These are phyloP conservation scores for Aphrophora alni DNA, from an alignment of 2,888 invertebrate species.

Conservation along the genomic window DNA sequence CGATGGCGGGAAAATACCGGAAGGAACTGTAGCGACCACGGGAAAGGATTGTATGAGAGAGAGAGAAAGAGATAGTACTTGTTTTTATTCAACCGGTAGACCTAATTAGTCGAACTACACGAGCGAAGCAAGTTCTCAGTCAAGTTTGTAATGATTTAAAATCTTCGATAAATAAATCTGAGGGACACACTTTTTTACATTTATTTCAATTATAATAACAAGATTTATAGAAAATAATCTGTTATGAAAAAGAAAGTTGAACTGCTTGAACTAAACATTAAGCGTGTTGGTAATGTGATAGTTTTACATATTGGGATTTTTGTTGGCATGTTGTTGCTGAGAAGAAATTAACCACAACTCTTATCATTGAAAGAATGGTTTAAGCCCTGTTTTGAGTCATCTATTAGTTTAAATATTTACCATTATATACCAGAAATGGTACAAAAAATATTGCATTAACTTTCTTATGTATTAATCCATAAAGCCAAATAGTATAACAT, in stretches of 20 bases:
- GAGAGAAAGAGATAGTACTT: not conserved
- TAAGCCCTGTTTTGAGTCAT: too few species aligned
- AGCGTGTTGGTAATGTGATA: too few species aligned
- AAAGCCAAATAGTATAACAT: too few species aligned
- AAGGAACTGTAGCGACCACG: not conserved
- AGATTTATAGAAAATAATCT: not conserved
- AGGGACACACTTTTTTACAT: not conserved
- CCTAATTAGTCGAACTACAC: not conserved
- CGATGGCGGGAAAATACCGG: not conserved
- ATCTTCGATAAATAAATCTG: not conserved
- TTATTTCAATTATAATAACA: not conserved
- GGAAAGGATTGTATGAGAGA: not conserved
- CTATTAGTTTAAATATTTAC: too few species aligned
- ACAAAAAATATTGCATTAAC: too few species aligned
- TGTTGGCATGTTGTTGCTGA: too few species aligned
- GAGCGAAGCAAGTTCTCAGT: not conserved
- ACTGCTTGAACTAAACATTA: too few species aligned
- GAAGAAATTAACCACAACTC: too few species aligned
- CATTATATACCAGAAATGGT: too few species aligned
- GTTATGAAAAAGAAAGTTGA: not conserved
- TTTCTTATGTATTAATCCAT: too few species aligned
- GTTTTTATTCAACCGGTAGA: not conserved
- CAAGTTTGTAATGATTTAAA: not conserved
- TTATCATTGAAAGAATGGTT: too few species aligned
- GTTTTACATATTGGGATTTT: too few species aligned